Conservation (phyloP, 2,797 vertebrate genomes). For the Phoebastria nigripes region DNA sequence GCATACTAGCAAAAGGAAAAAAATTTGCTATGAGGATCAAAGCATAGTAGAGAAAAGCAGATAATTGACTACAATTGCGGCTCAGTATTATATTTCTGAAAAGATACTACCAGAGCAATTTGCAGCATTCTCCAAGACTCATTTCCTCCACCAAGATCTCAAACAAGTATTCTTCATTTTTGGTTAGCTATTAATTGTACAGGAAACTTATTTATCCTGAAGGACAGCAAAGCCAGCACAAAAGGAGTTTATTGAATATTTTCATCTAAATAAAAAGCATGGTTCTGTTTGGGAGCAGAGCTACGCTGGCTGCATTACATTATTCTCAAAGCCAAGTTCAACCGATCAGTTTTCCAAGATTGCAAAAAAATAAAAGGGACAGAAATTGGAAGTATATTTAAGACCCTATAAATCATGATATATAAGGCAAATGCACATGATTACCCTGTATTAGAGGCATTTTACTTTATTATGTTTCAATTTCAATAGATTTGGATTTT, state of each 20-base stretch:
- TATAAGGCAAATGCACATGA: constrained; percentile 24
- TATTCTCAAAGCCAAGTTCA: constrained; percentile 16
- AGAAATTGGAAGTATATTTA: constrained; percentile 39
- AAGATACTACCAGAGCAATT: constrained; percentile 1
- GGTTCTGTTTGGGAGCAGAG: neutral
- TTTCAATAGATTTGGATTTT: neutral
- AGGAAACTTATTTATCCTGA: neutral
- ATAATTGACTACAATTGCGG: constrained; percentile 15
- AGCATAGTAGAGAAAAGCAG: neutral
- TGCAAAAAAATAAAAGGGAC: neutral
- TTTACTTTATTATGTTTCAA: constrained; percentile 40
- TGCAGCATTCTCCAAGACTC: neutral
- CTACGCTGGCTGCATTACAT: neutral
- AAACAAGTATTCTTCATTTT: neutral
- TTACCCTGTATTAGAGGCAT: constrained; percentile 21
- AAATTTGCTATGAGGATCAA: constrained; percentile 11
- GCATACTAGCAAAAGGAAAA: neutral
- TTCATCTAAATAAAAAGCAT: constrained; percentile 7
- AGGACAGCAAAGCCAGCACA: neutral
- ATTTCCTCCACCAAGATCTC: neutral
- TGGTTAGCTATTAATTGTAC: constrained; percentile 1
- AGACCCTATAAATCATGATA: constrained; percentile 15
- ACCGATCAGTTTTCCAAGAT: neutral
- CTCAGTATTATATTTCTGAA: neutral
- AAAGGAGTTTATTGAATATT: constrained; percentile 36